A percentile compares a stretch with the other conserved stretches of the same genome.
These are phyloP conservation scores for Empis livida DNA, from an alignment of 2,888 invertebrate genomes.

Conservation along the genomic window DNA sequence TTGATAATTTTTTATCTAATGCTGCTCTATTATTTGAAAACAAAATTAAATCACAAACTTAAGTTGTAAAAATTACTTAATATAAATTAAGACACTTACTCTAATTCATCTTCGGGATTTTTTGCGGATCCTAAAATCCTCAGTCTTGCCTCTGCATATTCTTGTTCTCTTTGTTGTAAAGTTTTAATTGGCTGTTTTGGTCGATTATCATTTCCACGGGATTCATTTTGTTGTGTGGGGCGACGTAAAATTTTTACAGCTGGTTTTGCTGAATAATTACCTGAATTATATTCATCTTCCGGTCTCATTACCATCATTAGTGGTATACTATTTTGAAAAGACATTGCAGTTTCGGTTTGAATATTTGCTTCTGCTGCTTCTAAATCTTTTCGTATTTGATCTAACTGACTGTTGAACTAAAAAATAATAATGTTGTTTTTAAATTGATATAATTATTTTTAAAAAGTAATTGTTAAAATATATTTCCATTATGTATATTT, in stretches of 20 bases:
- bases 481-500: too few species aligned
- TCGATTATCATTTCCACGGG: conserved; percentile 50
- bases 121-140: conserved; percentile 79
- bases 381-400: conserved; percentile 7
- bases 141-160: conserved; percentile 83
- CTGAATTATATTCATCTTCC: conserved; percentile 63
- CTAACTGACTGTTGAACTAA: conserved; percentile 9
- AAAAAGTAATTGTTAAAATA: too few species aligned
- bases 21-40: neutral
- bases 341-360: conserved; percentile 19
- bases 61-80: neutral
- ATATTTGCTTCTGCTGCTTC: neutral
- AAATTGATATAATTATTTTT: too few species aligned
- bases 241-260: conserved; percentile 74
- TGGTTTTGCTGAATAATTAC: conserved; percentile 53
- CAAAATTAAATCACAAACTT: neutral
- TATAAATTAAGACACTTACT: conserved; percentile 41
- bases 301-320: conserved; percentile 60
- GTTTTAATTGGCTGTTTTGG: conserved; percentile 67
- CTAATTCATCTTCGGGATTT: conserved; percentile 61
- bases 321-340: conserved; percentile 32
- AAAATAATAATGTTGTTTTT: conserved; percentile 4
- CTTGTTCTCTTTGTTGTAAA: conserved; percentile 80
- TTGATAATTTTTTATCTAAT: neutral
- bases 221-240: conserved; percentile 43